Percentiles rank a stretch among this genome's conserved stretches.
These are phyloP conservation scores for Lynx canadensis DNA, from an alignment of 2,113 vertebrate genomes.

Conservation along the genomic window DNA sequence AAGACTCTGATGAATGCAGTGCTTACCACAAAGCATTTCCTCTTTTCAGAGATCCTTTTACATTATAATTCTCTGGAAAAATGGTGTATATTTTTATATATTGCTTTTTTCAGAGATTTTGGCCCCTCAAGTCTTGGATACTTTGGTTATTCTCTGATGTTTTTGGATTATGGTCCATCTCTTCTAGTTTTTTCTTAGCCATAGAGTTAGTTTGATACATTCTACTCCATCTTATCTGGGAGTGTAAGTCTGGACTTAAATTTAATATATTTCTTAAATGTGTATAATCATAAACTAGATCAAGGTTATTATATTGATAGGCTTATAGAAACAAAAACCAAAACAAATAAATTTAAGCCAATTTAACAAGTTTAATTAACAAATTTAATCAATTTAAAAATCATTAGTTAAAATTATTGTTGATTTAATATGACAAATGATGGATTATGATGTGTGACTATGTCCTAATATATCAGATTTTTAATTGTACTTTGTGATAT, in stretches of 20 bases:
- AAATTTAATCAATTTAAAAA: slow-evolving; percentile 17
- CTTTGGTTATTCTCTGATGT: not conserved
- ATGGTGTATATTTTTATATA: not conserved
- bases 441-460: not conserved
- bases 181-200: not conserved
- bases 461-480: not conserved
- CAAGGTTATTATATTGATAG: not conserved
- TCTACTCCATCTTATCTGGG: not conserved
- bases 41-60: not conserved
- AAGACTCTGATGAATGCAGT: not conserved
- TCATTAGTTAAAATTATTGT: not conserved
- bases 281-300: not conserved
- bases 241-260: not conserved
- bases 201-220: not conserved
- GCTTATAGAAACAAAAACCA: not conserved
- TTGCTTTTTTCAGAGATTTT: not conserved
- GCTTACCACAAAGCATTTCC: not conserved
- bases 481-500: not conserved
- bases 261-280: slow-evolving; percentile 25
- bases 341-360: slow-evolving; percentile 28
- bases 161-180: not conserved
- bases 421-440: not conserved
- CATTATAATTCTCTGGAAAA: not conserved
- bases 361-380: not conserved
- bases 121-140: not conserved